Percentiles rank a stretch among this genome's conserved stretches.
These are phyloP conservation scores for Fulica atra DNA, from an alignment of 2,113 vertebrate genomes.

Conservation along the genomic window DNA sequence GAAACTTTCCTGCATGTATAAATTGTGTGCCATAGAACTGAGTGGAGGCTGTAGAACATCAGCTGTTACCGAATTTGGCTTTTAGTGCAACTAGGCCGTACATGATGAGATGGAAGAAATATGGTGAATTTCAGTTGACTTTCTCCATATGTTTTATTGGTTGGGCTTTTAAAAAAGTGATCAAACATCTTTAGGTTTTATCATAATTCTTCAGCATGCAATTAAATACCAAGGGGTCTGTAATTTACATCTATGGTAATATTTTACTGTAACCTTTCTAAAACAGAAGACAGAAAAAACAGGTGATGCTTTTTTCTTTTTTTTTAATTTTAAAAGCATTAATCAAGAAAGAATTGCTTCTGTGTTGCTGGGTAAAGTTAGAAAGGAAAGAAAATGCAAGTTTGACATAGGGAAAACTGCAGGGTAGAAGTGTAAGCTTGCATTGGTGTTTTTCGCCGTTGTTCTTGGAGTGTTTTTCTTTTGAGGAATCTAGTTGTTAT, in stretches of 20 bases:
- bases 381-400: background rate
- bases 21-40: background rate
- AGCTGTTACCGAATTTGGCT: background rate
- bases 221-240: background rate
- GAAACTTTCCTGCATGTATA: background rate
- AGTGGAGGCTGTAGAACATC: background rate
- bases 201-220: background rate
- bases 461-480: background rate
- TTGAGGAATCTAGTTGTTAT: background rate
- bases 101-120: background rate
- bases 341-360: background rate
- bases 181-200: background rate
- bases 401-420: background rate
- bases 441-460: accelerated
- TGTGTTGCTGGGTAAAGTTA: background rate
- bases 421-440: background rate
- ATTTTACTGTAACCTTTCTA: background rate
- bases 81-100: background rate
- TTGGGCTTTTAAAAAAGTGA: background rate
- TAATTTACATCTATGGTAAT: background rate
- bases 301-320: background rate
- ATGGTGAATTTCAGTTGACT: background rate
- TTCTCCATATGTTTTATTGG: background rate
- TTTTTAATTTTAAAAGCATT: background rate
- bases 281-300: background rate